Evolutionary conservation across 2,888 invertebrate species (phyloP).

Genomic region (Taphrorychus bicolor): DNA sequence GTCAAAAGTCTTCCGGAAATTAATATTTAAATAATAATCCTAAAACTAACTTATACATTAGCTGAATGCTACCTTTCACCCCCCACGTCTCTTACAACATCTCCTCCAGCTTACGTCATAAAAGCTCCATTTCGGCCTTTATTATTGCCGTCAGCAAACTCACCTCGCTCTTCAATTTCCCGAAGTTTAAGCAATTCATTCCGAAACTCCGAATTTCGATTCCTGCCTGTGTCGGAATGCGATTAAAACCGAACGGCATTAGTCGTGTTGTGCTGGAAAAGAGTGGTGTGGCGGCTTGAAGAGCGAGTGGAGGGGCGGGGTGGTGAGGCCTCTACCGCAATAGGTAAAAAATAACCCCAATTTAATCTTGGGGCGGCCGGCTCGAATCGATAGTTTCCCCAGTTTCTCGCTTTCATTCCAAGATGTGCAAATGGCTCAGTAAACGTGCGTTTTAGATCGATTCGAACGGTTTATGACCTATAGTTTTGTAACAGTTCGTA

Average conservation of each 20-base stretch:
- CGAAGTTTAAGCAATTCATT: slow-evolving; percentile 46
- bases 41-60: too few relatives aligned
- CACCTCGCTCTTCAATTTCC: slow-evolving; percentile 33
- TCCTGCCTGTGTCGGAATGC: slow-evolving; percentile 37
- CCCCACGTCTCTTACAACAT: neutral
- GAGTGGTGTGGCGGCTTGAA: slow-evolving; percentile 12
- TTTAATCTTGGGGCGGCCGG: slow-evolving; percentile 16
- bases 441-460: too few relatives aligned
- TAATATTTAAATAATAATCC: too few relatives aligned
- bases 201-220: slow-evolving; percentile 46
- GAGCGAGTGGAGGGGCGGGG: too few relatives aligned
- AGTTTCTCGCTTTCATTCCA: neutral
- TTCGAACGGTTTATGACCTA: too few relatives aligned
- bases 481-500: too few relatives aligned
- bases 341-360: slow-evolving; percentile 35
- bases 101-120: slow-evolving; percentile 3
- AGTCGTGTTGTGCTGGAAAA: slow-evolving; percentile 23
- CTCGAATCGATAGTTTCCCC: slow-evolving; percentile 12
- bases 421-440: neutral
- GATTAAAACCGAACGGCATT: slow-evolving; percentile 28
- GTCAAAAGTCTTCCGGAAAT: too few relatives aligned
- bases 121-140: slow-evolving; percentile 15
- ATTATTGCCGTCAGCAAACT: slow-evolving; percentile 22
- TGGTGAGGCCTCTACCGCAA: slow-evolving; percentile 7
- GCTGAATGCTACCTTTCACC: neutral